These are phyloP conservation scores for Pseudotriccus pelzelni DNA, from an alignment of 2,797 vertebrate genomes.

Conservation along the genomic window DNA sequence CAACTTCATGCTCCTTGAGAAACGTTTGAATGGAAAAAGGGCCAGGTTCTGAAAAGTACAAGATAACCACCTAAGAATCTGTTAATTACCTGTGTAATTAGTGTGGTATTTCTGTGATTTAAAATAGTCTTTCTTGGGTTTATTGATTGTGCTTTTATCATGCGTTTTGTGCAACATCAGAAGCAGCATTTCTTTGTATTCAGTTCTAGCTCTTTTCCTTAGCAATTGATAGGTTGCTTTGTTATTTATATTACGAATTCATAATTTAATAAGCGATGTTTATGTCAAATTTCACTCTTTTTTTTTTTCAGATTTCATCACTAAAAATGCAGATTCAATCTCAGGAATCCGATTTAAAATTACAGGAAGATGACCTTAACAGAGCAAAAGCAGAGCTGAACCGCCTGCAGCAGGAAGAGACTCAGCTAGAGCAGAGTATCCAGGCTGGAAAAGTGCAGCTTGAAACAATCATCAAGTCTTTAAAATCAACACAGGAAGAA, in stretches of 20 bases:
- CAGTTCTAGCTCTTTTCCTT: background rate
- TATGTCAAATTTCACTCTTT: background rate
- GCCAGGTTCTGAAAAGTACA: background rate
- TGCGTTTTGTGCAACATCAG: background rate
- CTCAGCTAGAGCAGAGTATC: slow-evolving; percentile 93
- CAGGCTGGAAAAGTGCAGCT: slow-evolving; percentile 93
- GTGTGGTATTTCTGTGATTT: background rate
- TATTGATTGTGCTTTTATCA: background rate
- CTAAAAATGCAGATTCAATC: slow-evolving; percentile 93
- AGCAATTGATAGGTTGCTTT: background rate
- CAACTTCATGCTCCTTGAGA: background rate
- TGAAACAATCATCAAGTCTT: slow-evolving; percentile 96
- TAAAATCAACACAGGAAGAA: slow-evolving; percentile 95
- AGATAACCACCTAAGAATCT: background rate
- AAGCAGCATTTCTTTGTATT: background rate
- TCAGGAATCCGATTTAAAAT: slow-evolving; percentile 92
- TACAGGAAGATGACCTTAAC: slow-evolving; percentile 91
- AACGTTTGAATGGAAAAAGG: background rate
- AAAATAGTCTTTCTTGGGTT: background rate
- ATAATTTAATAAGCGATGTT: background rate
- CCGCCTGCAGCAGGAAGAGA: slow-evolving; percentile 92
- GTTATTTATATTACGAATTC: background rate
- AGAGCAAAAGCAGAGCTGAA: slow-evolving; percentile 89
- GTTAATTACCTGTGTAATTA: background rate
- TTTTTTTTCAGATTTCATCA: slow-evolving; percentile 85